phyloP scores from a whole-genome alignment of 2,113 vertebrate species.

The Epinephelus fuscoguttatus region DNA sequence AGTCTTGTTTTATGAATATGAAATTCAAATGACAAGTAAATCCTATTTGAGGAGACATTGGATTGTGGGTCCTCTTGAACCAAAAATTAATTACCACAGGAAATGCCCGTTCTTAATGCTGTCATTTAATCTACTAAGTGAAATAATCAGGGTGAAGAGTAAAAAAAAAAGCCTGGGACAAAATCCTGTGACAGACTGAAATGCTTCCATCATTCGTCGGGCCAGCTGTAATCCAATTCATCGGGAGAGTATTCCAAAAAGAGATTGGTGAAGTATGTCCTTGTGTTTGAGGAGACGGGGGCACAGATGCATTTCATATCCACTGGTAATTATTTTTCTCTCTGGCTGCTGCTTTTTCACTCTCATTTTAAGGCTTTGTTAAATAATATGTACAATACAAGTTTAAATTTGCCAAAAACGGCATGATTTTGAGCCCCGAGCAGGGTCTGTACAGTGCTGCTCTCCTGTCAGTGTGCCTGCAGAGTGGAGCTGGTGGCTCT shows the following conservation, averaged over 20 bases:
- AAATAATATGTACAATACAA: neutral
- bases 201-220: constrained; percentile 33
- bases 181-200: constrained; percentile 43
- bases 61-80: constrained; percentile 12
- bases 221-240: constrained; percentile 60
- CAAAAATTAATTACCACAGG: constrained; percentile 18
- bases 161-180: constrained; percentile 31
- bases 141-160: constrained; percentile 37
- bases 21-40: constrained; percentile 43
- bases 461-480: neutral
- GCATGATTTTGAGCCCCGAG: neutral
- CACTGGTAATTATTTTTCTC: constrained; percentile 2
- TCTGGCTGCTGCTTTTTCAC: neutral
- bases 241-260: constrained; percentile 39
- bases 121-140: constrained; percentile 58
- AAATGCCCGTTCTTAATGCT: constrained; percentile 30
- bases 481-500: neutral
- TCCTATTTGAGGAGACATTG: constrained; percentile 42
- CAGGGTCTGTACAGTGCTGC: neutral
- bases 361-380: neutral
- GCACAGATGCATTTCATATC: constrained; percentile 22
- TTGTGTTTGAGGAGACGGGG: constrained; percentile 31
- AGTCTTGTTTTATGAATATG: constrained; percentile 17
- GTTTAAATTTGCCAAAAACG: neutral
- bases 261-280: constrained; percentile 24